Evolutionary conservation across 92 coral and sea anemone species (phyloP).

Genomic region (Parazoanthus darwini): DNA sequence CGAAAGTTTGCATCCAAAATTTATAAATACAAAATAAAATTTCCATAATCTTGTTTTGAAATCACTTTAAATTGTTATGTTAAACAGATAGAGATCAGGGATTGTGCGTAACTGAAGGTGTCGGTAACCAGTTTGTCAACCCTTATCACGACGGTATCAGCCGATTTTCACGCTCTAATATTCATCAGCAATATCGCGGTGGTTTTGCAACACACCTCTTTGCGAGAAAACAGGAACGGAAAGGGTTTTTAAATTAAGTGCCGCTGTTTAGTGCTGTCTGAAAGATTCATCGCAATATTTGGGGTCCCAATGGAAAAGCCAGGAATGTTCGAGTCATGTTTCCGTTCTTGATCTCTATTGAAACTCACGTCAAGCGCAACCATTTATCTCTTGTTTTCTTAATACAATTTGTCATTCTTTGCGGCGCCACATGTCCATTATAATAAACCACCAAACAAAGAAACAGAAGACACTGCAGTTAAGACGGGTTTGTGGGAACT

Average conservation of each 20-base stretch:
- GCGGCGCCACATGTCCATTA: constrained; percentile 24
- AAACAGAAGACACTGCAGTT: neutral
- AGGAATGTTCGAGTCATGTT: neutral
- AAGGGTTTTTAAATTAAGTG: neutral
- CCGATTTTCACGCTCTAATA: neutral
- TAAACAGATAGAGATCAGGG: neutral
- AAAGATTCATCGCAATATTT: no score
- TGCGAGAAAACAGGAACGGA: neutral
- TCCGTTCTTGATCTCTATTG: neutral
- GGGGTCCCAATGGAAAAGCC: neutral
- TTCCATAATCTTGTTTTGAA: neutral
- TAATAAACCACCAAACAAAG: constrained; percentile 17
- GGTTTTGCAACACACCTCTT: neutral
- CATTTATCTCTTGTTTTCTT: constrained; percentile 5
- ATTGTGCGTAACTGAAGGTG: neutral
- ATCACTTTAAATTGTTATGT: neutral
- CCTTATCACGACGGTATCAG: neutral
- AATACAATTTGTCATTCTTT: neutral
- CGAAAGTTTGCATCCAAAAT: neutral
- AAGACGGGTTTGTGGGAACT: constrained; percentile 32
- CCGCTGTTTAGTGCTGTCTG: neutral
- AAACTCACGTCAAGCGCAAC: constrained; percentile 11
- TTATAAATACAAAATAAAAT: no score
- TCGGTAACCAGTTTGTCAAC: neutral
- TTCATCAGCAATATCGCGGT: neutral